Percentiles rank a stretch among this genome's conserved stretches.
These are phyloP conservation scores for Poeciliopsis infans DNA, from an alignment of 2,797 vertebrate genomes.

Conservation along the genomic window DNA sequence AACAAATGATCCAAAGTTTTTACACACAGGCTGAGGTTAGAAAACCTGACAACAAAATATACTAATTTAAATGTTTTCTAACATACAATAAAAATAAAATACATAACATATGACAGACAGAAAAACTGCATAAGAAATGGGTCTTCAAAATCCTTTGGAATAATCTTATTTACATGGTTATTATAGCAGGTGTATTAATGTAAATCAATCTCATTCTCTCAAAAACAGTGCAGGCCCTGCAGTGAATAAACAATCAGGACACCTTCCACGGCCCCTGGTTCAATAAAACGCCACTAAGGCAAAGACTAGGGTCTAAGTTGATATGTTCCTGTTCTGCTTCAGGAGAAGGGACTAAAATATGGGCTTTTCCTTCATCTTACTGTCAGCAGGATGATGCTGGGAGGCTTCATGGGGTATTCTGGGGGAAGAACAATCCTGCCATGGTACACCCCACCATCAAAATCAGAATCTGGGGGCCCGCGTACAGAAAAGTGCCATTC, in stretches of 20 bases:
- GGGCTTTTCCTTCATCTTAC: constrained; percentile 75
- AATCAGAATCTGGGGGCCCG: constrained; percentile 96
- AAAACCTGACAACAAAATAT: neutral
- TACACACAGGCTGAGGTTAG: constrained; percentile 1
- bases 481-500: constrained; percentile 99
- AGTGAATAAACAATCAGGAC: neutral
- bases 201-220: neutral
- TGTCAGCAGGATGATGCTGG: constrained; percentile 97
- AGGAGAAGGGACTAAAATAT: constrained; percentile 9
- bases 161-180: neutral
- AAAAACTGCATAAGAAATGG: constrained; percentile 1
- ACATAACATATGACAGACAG: neutral
- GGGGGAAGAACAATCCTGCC: constrained; percentile 95
- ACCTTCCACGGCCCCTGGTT: neutral
- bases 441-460: constrained; percentile 95
- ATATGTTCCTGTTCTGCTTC: constrained; percentile 19
- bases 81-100: constrained; percentile 8
- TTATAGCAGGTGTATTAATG: constrained; percentile 21
- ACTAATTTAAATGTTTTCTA: neutral
- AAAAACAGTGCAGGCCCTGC: neutral
- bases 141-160: neutral
- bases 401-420: constrained; percentile 98
- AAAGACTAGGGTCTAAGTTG: constrained; percentile 8
- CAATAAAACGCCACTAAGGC: constrained; percentile 18
- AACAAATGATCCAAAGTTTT: constrained; percentile 3